Percentiles rank a stretch among this genome's conserved stretches.
phyloP scores from a whole-genome alignment of 1,140 invertebrate species.

The Drosophila parabipectinata region DNA sequence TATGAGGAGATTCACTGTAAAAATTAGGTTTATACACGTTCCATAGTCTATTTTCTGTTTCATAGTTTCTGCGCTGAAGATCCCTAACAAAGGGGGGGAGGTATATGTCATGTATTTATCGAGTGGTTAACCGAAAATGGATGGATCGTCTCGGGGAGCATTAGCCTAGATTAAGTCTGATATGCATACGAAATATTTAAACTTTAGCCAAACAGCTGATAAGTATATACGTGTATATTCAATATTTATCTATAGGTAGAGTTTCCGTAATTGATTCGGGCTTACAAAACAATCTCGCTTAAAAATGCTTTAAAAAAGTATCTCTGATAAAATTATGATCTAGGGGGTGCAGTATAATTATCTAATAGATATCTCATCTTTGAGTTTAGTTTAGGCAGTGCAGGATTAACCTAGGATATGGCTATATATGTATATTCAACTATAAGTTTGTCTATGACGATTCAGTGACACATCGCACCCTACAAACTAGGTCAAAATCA shows the following conservation, averaged over 20 bases:
- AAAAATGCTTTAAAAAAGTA: conserved; percentile 68
- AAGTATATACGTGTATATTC: conserved; percentile 25
- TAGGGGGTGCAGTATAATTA: conserved; percentile 55
- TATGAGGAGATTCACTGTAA: conserved; percentile 29
- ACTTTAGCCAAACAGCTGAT: conserved; percentile 35
- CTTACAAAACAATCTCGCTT: conserved; percentile 66
- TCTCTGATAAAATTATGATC: conserved; percentile 62
- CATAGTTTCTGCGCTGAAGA: conserved; percentile 66
- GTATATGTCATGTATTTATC: conserved; percentile 4
- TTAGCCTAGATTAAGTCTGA: conserved; percentile 48
- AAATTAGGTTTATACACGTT: conserved; percentile 35
- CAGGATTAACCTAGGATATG: conserved; percentile 39
- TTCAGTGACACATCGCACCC: conserved; percentile 38
- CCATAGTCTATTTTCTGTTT: conserved; percentile 49
- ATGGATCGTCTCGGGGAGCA: conserved; percentile 26
- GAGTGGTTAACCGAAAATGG: conserved; percentile 34
- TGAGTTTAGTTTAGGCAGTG: conserved; percentile 40
- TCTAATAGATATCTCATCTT: conserved; percentile 28
- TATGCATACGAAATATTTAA: conserved; percentile 54
- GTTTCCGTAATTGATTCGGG: conserved; percentile 20
- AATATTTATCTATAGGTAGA: conserved; percentile 19
- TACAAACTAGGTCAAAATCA: conserved; percentile 55
- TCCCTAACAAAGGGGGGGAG: conserved; percentile 58
- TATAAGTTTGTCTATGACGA: conserved; percentile 53
- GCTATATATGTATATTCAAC: conserved; percentile 25